A percentile compares a stretch with the other conserved stretches of the same genome.
Conservation (phyloP, 2,113 vertebrate genomes). For the Oenanthe oenanthe region DNA sequence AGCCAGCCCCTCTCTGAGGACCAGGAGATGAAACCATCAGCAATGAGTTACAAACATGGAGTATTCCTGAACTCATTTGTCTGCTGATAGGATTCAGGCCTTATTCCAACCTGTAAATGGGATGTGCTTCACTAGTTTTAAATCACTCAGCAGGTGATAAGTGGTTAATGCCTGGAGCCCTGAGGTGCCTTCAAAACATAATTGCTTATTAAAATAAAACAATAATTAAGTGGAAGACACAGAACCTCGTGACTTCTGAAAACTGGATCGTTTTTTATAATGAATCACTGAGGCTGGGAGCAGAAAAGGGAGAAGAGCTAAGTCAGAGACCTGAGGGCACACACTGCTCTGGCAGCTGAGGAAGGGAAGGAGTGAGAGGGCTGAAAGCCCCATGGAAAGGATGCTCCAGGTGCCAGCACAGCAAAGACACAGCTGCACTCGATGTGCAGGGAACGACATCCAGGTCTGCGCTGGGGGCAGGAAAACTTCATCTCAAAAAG, state of each 20-base stretch:
- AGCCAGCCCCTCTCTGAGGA: background rate
- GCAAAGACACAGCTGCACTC: background rate
- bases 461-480: background rate
- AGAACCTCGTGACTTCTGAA: constrained; percentile 37
- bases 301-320: background rate
- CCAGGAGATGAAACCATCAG: background rate
- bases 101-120: background rate
- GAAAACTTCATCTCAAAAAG: background rate
- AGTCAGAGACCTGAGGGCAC: background rate
- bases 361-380: background rate
- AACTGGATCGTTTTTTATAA: background rate
- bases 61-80: constrained; percentile 24
- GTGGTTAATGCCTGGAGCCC: constrained; percentile 28
- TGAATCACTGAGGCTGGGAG: background rate
- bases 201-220: constrained; percentile 63
- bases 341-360: background rate
- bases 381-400: background rate
- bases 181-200: constrained; percentile 48
- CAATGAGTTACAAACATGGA: background rate
- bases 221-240: constrained; percentile 54
- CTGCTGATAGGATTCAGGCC: constrained; percentile 16
- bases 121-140: constrained; percentile 27
- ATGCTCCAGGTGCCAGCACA: background rate
- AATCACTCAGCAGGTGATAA: constrained; percentile 46
- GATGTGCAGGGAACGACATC: background rate